Evolutionary conservation across 2,888 invertebrate genomes (phyloP).

Genomic region (Drosophila setosimentum): DNA sequence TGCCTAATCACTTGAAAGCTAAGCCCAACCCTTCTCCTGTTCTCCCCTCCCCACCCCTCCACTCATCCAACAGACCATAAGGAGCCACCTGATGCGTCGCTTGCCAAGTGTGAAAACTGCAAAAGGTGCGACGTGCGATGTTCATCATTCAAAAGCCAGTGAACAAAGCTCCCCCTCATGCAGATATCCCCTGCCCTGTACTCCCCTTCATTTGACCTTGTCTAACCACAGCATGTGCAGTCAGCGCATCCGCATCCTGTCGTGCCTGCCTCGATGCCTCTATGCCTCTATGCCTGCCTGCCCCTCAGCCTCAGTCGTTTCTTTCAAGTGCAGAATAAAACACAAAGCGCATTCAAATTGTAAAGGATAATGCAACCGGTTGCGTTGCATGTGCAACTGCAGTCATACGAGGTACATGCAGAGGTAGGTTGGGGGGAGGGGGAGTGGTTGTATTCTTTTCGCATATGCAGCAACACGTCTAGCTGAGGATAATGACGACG

Average conservation of each 20-base stretch:
- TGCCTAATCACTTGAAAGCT: conserved; percentile 39
- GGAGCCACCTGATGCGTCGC: conserved; percentile 65
- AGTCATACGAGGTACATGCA: conserved; percentile 5
- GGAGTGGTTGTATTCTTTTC: conserved; percentile 11
- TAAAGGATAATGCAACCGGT: conserved; percentile 76
- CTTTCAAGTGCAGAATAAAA: conserved; percentile 67
- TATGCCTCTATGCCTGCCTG: conserved; percentile 10
- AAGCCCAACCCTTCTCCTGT: neutral
- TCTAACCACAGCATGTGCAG: conserved; percentile 30
- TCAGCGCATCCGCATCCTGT: conserved; percentile 59
- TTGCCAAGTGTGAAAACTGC: conserved; percentile 77
- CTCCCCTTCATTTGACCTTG: neutral
- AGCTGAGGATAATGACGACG: conserved; percentile 1
- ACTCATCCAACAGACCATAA: conserved; percentile 12
- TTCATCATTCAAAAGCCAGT: conserved; percentile 22
- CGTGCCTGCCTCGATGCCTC: conserved; percentile 43
- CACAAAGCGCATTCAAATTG: conserved; percentile 64
- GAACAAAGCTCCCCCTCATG: conserved; percentile 4
- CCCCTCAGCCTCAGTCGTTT: conserved; percentile 18
- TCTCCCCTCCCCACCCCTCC: neutral
- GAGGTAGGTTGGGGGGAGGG: conserved; percentile 4
- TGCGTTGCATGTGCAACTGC: conserved; percentile 75
- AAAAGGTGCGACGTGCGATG: conserved; percentile 64
- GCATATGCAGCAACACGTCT: conserved; percentile 69
- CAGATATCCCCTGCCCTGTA: neutral